These are phyloP conservation scores for Agrilus biguttatus DNA, from an alignment of 2,888 invertebrate species.

Conservation along the genomic window DNA sequence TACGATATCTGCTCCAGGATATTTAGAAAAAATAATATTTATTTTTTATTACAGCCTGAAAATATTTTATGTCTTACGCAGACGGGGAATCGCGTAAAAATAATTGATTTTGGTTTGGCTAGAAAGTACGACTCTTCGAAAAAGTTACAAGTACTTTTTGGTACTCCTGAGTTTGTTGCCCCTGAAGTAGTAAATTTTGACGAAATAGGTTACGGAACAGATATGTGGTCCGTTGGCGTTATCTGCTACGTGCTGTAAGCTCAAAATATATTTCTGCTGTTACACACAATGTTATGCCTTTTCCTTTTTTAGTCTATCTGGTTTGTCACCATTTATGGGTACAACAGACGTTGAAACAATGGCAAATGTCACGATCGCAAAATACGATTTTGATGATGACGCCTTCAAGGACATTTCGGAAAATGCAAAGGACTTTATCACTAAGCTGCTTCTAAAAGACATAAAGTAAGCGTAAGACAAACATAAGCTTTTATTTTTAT, in stretches of 20 bases:
- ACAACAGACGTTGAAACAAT: conserved; percentile 95
- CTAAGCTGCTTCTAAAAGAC: conserved; percentile 80
- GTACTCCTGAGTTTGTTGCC: conserved; percentile 97
- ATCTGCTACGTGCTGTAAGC: conserved; percentile 97
- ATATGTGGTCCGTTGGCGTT: conserved; percentile 99
- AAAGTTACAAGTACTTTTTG: conserved; percentile 87
- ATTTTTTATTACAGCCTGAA: conserved; percentile 63
- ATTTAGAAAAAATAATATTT: background rate
- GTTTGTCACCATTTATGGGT: conserved; percentile 97
- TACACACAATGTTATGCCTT: background rate
- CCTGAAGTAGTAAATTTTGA: conserved; percentile 99
- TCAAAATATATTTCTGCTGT: too few relatives aligned
- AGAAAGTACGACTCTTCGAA: conserved; percentile 82
- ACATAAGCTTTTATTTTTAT: background rate
- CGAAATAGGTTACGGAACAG: conserved; percentile 86
- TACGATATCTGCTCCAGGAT: too few relatives aligned
- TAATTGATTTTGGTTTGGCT: conserved; percentile 96
- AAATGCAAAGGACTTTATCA: conserved; percentile 92
- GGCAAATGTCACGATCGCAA: conserved; percentile 95
- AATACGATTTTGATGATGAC: conserved; percentile 96
- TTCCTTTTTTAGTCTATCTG: conserved; percentile 57
- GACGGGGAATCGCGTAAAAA: conserved; percentile 95
- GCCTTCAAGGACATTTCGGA: conserved; percentile 89
- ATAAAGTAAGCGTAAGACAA: conserved; percentile 55
- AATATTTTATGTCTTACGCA: conserved; percentile 94